These are phyloP conservation scores for Galbula dea DNA, from an alignment of 2,113 vertebrate genomes.

Conservation along the genomic window DNA sequence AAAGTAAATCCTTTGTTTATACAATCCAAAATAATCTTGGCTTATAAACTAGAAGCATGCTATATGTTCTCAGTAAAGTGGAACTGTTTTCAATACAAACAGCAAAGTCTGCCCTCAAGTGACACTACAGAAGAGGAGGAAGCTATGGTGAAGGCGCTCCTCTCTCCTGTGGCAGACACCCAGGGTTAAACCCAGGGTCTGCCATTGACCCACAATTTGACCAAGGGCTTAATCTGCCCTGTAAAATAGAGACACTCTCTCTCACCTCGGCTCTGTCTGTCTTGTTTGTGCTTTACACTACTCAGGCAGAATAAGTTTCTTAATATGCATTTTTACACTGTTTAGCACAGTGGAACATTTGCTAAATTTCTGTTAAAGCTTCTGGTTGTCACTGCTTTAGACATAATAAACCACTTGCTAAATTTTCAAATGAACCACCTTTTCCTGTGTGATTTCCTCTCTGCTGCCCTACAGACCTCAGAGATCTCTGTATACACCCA, in stretches of 20 bases:
- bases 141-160: neutral
- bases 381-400: neutral
- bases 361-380: neutral
- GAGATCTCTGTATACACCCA: neutral
- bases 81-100: neutral
- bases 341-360: neutral
- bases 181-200: neutral
- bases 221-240: neutral
- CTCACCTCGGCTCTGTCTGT: neutral
- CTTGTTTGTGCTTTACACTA: neutral
- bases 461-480: neutral
- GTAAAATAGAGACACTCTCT: neutral
- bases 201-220: neutral
- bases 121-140: neutral
- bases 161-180: neutral
- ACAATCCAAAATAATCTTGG: neutral
- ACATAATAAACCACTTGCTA: neutral
- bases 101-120: conserved; percentile 61
- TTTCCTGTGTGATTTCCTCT: neutral
- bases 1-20: neutral
- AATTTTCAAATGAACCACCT: neutral
- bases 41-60: neutral
- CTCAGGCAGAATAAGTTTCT: neutral
- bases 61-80: neutral
- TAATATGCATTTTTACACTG: neutral